Base-by-base conservation (phyloP, 2,113 vertebrate genomes). In the Mesoclemmys tuberculata region DNA sequence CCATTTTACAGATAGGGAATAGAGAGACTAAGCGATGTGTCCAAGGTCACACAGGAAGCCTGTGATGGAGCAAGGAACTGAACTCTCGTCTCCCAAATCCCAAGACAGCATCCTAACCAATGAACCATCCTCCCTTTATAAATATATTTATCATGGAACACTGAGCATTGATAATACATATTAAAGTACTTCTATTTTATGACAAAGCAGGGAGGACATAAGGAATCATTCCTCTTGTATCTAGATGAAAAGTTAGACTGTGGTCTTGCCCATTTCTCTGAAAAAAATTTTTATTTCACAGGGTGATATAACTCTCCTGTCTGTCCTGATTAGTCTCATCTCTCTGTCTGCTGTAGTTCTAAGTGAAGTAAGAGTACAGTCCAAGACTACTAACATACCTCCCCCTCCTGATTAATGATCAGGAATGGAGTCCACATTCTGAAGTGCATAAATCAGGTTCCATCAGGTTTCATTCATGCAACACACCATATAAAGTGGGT, bases 101-200 rank as follows among this genome's bases (percentile, higher is more conserved):
- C 64, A 87, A 78, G 61, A 35, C 61, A 86, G 85, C 31, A 89
- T 24, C 38, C 52, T 88, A 83, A 64, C 16, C 31, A 77, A 64
- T 86, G 82, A 94, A 85, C 44, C 93, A 86, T 64, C 3, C 77
- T 6, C 84, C 51, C 58, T 55, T 29, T 61, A 95, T 92, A 87
- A 88, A 75, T 87, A 83, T 44, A 87, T 81, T 93, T 94, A 96
- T 95, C 55, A 84, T 84, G 85, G 78, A 97, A 97, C 35, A 89
- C 91, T 18, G 46, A 93, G 35, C 82, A 97, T 74, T 87, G 96
- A 94, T 61, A 8, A 89, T 90, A 19, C 54, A 75, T 7, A 77
- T 52, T 90, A 74, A 61, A 88, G 71, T 31, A 31, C 61, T 26
- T 68, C 90, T 88, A 83, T 5, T 93, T 91, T 52, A 94, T 89